These are phyloP conservation scores for Dunckerocampus dactyliophorus DNA, from an alignment of 2,113 vertebrate genomes.

Conservation along the genomic window DNA sequence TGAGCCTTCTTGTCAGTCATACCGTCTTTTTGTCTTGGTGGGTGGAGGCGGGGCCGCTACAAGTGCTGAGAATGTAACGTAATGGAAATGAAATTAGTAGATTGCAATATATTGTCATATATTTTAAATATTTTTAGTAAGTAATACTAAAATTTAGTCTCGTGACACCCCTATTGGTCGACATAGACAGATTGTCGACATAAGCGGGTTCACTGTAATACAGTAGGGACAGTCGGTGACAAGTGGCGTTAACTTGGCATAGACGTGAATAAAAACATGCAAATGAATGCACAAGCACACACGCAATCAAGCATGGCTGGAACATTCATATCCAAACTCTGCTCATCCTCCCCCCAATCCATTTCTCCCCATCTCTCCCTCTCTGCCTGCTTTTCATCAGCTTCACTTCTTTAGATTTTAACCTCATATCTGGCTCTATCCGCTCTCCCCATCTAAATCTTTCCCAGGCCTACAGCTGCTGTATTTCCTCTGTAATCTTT, in stretches of 20 bases:
- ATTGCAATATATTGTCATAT: too few relatives aligned
- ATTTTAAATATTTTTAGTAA: too few relatives aligned
- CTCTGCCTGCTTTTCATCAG: slow-evolving; percentile 6
- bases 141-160: too few relatives aligned
- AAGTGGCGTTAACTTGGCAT: background rate
- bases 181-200: too few relatives aligned
- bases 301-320: background rate
- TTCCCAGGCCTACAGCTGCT: slow-evolving; percentile 36
- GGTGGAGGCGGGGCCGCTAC: too few relatives aligned
- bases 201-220: too few relatives aligned
- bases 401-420: slow-evolving; percentile 46
- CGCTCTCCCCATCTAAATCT: slow-evolving; percentile 35
- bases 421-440: slow-evolving; percentile 25
- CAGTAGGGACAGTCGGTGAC: background rate
- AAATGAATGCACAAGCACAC: slow-evolving; percentile 8
- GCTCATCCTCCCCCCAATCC: background rate
- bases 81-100: too few relatives aligned
- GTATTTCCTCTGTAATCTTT: slow-evolving; percentile 53
- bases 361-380: slow-evolving; percentile 25
- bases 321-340: slow-evolving; percentile 15
- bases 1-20: too few relatives aligned
- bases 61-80: too few relatives aligned
- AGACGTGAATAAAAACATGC: background rate
- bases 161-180: too few relatives aligned
- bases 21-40: too few relatives aligned